Base-by-base conservation (phyloP, 1,140 invertebrate genomes). In the Lasioglossum baleicum region DNA sequence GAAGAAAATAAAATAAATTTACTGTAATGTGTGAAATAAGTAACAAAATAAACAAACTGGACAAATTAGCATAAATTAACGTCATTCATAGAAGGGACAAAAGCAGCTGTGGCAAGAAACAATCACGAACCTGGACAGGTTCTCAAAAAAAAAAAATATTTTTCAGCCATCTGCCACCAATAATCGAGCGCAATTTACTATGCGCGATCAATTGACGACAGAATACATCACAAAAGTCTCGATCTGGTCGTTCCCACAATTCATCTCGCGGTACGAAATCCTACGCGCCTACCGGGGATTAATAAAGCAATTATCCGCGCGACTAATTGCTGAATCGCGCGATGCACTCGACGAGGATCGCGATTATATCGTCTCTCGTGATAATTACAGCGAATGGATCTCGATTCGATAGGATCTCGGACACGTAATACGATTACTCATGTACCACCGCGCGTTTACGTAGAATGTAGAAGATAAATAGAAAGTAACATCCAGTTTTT, bases 371-470 rank as follows among this genome's bases (percentile, higher is more conserved):
- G 42, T 48, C 42, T 7, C 7, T 7, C 40, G 35, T 20, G 40
- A 26, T 67, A 67, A 74, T 74, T 44, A 63, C 22, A 11, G 20
- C 10, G 26, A 31, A 35, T 22, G 60, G 26, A 48, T 35, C n/a
- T 17, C 60, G 10, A 17, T 61, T 61, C 70, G 70, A 72, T 61
- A 61, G 70, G n/a, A 72, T 72, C 70, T 72, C 17, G 40, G 56
- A 60, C 69, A 61, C 70, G 70, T 72, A 72, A 72, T 44, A 61
- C 40, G 58, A 73, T 73, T 73, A 42, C 58, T 26, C 17, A 7
- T 11, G n/a, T 31, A 15, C 42, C 22, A 15, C 42, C 22, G 58
- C 58, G 26, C n/a, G 71, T 61, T 67, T 11, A n/a, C 26, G 42
- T 22, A 74, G 42, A 35, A n/a, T 17, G 42, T 22, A 74, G 42